Conservation (phyloP, 2,113 vertebrate genomes). For the Brienomyrus brachyistius region DNA sequence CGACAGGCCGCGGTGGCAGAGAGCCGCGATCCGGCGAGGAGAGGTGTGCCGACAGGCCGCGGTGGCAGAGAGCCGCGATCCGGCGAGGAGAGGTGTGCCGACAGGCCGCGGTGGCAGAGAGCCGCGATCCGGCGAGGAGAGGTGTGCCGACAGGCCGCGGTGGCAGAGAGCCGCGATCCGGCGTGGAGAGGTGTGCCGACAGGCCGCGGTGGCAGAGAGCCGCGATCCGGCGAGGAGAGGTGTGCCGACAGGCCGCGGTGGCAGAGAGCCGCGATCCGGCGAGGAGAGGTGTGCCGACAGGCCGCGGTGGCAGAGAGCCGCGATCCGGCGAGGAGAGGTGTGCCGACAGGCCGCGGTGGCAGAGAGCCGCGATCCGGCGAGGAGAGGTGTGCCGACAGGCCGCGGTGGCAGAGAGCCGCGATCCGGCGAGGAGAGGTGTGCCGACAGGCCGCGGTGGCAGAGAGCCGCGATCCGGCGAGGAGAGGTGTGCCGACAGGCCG, state of each 20-base stretch:
- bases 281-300: no score
- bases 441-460: neutral
- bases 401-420: neutral
- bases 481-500: neutral
- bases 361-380: slow-evolving; percentile 5
- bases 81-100: no score
- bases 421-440: no score
- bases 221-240: no score
- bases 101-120: neutral
- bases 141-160: neutral
- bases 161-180: neutral
- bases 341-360: neutral
- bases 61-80: neutral
- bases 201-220: neutral
- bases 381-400: neutral
- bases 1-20: neutral
- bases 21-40: slow-evolving; percentile 8
- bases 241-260: neutral
- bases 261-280: neutral
- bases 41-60: neutral
- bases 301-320: neutral
- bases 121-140: neutral
- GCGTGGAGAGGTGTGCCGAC: neutral
- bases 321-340: neutral
- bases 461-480: neutral